Conservation (phyloP, 2,888 invertebrate genomes). For the Diloba caeruleocephala region DNA sequence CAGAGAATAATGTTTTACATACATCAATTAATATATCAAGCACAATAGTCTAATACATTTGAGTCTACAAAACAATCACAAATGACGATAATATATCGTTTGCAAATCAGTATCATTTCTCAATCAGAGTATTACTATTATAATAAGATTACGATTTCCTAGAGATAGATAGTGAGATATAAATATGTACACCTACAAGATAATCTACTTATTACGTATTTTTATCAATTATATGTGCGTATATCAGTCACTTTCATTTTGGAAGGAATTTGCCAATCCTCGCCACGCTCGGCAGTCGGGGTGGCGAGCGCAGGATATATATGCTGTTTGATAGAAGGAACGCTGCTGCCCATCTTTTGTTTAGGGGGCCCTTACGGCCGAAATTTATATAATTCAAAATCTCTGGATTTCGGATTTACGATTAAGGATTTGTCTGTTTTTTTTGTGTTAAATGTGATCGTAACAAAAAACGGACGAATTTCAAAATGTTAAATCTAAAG, state of each 20-base stretch:
- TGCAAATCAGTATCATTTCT: conserved; percentile 41
- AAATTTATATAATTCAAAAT: conserved; percentile 6
- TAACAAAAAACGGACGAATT: too few relatives aligned
- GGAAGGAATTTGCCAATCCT: too few relatives aligned
- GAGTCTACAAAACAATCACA: conserved; percentile 42
- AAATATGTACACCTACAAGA: conserved; percentile 31
- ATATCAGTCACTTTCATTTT: conserved; percentile 8
- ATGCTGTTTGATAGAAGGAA: too few relatives aligned
- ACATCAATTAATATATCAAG: conserved; percentile 13
- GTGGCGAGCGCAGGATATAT: too few relatives aligned
- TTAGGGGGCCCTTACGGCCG: too few relatives aligned
- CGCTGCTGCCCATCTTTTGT: too few relatives aligned
- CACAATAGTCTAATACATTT: conserved; percentile 34
- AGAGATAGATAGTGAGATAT: conserved; percentile 46
- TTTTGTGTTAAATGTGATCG: too few relatives aligned
- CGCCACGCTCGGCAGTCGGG: too few relatives aligned
- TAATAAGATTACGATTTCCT: conserved; percentile 42
- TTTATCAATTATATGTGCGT: conserved; percentile 18
- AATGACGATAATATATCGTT: conserved; percentile 44
- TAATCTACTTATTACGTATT: conserved; percentile 38
- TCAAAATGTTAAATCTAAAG: too few relatives aligned
- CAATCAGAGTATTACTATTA: conserved; percentile 49
- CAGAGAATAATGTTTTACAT: conserved; percentile 6
- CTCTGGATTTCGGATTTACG: conserved; percentile 22
- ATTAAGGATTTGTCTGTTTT: too few relatives aligned